Evolutionary conservation across 2,888 invertebrate species (phyloP), one percentile per base, ranked within the genome.

Genomic region (Xestia c-nigrum): DNA sequence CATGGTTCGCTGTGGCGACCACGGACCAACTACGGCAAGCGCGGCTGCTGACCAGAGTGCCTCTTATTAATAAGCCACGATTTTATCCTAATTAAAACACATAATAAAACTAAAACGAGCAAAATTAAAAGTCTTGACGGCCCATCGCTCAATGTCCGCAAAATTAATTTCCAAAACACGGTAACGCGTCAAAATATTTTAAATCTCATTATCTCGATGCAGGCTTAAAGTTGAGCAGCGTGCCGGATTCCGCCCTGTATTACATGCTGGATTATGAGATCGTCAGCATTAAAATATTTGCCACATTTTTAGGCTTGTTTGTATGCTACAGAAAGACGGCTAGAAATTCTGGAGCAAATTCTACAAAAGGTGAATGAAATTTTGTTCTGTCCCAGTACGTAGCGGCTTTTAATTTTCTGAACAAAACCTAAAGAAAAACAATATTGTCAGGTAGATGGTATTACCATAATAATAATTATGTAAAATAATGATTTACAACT

Each of bases 171-270:
- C 47, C 55, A 47, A 70, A 76, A 78, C 66, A 77, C 31, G 71
- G 57, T 24, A 73, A 67, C 55, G 43, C 65, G 76, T 76, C 69
- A 84, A 78, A 85, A 88, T 77, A 74, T 81, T 85, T 76, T 64
- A 75, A 77, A 85, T 85, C 85, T 85, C 77, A 80, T 87, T 85
- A 88, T 87, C 88, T 82, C 59, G 64, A 68, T 78, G 70, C 70
- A 68, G 89, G 88, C 84, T 89, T 89, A 87, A 85, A 72, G 76
- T 86, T 77, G 65, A 82, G 67, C 76, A 47, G 75, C 73, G 85
- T 83, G 68, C 70, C 75, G 57, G 59, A 84, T 79, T 74, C 68
- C 76, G 40, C 2, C 63, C 74, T 71, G 85, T 78, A 66, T 76
- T 68, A 81, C 74, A 68, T 47, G 31, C 19, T 14, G 65, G 82